Evolutionary conservation across 2,113 vertebrate genomes (phyloP).

Genomic region (Sinocyclocheilus maitianheensis): DNA sequence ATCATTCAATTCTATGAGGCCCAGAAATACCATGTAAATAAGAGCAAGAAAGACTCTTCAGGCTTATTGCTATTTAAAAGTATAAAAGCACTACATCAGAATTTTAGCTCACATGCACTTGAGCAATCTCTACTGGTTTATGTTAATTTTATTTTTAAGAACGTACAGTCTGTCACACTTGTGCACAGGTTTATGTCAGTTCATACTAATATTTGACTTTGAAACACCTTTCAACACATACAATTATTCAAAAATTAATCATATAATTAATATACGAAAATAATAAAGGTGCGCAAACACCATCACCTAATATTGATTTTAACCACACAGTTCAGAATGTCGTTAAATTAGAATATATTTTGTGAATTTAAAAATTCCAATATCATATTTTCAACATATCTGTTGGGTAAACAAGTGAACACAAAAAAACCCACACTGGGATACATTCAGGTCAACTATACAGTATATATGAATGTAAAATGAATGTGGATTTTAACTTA

Average conservation of each 20-base stretch:
- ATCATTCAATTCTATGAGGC: slow-evolving; percentile 27
- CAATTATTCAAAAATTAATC: not conserved
- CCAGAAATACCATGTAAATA: slow-evolving; percentile 17
- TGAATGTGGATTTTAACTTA: not conserved
- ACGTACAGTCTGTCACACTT: not conserved
- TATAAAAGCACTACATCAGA: not conserved
- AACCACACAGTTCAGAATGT: not conserved
- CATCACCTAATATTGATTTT: not conserved
- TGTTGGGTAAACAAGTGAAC: not conserved
- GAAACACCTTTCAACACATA: not conserved
- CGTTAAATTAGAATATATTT: not conserved
- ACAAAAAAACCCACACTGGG: not conserved
- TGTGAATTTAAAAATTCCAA: too few relatives aligned
- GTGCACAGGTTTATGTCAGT: not conserved
- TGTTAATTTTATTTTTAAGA: not conserved
- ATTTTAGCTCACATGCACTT: not conserved
- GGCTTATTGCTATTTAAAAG: not conserved
- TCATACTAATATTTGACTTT: not conserved
- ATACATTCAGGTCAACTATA: not conserved
- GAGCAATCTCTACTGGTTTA: not conserved
- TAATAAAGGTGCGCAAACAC: not conserved
- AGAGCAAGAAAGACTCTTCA: not conserved
- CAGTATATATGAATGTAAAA: too few relatives aligned
- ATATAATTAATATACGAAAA: not conserved
- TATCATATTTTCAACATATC: too few relatives aligned